phyloP scores from a whole-genome alignment of 2,888 invertebrate species.

The Folsomia manolachei region DNA sequence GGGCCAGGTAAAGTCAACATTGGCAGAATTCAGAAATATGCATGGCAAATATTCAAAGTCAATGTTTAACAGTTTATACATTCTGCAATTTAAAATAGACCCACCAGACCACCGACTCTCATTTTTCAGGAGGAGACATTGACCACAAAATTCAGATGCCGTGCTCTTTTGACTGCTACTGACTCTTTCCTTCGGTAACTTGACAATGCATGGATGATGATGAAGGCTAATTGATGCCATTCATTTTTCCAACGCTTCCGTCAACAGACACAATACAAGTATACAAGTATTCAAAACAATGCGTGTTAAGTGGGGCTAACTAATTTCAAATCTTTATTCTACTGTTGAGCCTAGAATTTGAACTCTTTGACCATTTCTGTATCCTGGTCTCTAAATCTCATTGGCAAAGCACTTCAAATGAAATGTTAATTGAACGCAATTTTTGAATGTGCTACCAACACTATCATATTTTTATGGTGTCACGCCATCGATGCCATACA shows the following conservation, averaged over 20 bases:
- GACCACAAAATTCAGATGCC: not conserved
- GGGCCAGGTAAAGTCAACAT: constrained; percentile 2
- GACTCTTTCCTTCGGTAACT: too few species aligned
- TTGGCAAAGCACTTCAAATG: not conserved
- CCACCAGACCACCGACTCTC: not conserved
- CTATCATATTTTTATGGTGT: too few species aligned
- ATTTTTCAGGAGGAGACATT: not conserved
- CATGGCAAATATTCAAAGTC: not conserved
- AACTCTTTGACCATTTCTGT: not conserved
- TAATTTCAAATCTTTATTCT: not conserved
- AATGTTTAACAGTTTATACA: not conserved
- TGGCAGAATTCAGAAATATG: not conserved
- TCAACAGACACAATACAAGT: not conserved
- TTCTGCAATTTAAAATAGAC: not conserved
- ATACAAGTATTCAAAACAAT: not conserved
- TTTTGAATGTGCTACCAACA: too few species aligned
- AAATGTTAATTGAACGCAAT: not conserved
- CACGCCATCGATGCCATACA: too few species aligned
- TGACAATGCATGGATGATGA: too few species aligned
- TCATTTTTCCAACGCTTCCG: not conserved
- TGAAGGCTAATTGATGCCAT: not conserved
- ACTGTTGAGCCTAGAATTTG: not conserved
- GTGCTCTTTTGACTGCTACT: not conserved
- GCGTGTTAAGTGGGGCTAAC: not conserved
- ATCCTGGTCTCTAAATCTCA: not conserved